Evolutionary conservation across 2,888 invertebrate species (phyloP), one percentile per base, ranked within the genome.

Genomic region (Rhodophaea formosa): DNA sequence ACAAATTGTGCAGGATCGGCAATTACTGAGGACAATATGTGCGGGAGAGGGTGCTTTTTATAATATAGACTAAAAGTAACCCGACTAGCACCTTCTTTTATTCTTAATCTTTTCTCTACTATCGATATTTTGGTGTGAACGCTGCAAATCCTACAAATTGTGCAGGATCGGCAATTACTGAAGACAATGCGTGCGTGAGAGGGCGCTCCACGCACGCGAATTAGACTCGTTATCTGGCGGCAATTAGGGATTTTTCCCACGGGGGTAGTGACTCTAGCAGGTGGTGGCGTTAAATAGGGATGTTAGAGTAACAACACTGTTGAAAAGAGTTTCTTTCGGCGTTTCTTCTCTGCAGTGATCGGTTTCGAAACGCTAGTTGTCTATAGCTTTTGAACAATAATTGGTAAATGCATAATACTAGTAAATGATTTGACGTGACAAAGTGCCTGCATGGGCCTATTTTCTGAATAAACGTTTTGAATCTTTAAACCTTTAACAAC

Each of bases 111-210:
- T 35, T n/a, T n/a, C 35, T 8, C 8, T 35, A 35, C 10, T 12
- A 8, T 35, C 35, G 35, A 8, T 8, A 35, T n/a, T 12, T 39
- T 39, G 12, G 6, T 12, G 39, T 12, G 84, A 84, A 82, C 80
- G 85, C 84, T 86, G 86, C 86, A 77, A 79, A 80, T 78, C 78
- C 82, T 80, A 80, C 83, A 88, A 89, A 89, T 88, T 88, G 88
- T 84, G 88, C 90, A 89, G 89, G 86, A 88, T 86, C 86, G 86
- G 88, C 90, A 90, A 91, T 90, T 91, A 91, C 88, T 72, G 88
- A 87, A 88, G 88, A 90, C 90, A 90, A 89, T 89, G 88, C 88
- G 88, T 89, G 89, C 89, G 90, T 88, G 89, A 89, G 89, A 86
- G 82, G 79, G 84, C 81, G 83, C 82, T 76, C 80, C 88, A 86